Evolutionary conservation across 2,113 vertebrate genomes (phyloP), one percentile per base, ranked within the genome.

Genomic region (Brachypteracias leptosomus): DNA sequence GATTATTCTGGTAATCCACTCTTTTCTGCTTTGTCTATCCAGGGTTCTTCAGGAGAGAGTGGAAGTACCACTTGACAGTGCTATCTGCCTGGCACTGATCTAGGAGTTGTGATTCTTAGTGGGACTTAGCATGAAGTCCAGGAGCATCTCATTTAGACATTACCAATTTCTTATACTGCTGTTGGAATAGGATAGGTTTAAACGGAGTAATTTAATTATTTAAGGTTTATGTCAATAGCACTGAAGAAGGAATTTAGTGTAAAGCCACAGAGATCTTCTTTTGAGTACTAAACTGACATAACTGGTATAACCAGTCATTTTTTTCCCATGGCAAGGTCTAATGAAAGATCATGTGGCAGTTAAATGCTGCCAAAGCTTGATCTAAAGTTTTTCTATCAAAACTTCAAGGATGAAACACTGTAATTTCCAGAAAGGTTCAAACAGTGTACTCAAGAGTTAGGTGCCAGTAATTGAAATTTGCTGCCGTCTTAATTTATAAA

Each of bases 291-390:
- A 89, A 74, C 80, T 85, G 87, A 77, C 25, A 1, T 73, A 94
- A 95, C 95, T 86, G 86, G 95, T 92, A 93, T 93, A 89, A 90
- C 95, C 80, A 72, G 92, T 93, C 52, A 75, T 5, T 0, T 52
- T 87, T 81, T 93, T 58, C 73, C 52, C 7, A 24, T 38, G 72
- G 25, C 49, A 65, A 16, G 51, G 21, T 76, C n/a, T 81, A 3
- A 17, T 83, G n/a, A n/a, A 78, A 74, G 67, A 21, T 77, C 71
- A 68, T 68, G 58, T 92, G 73, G 40, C 62, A 42, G 73, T 46
- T 89, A 89, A 78, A 85, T 51, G n/a, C 44, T 68, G 65, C 22
- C 52, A 90, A 29, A 68, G 35, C 16, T 80, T 46, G 13, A 42
- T 63, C 9, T 74, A 6, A 77, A 44, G 29, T 62, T 91, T 44